Conservation (phyloP, 2,113 vertebrate genomes). For the Tachuris rubrigastra region DNA sequence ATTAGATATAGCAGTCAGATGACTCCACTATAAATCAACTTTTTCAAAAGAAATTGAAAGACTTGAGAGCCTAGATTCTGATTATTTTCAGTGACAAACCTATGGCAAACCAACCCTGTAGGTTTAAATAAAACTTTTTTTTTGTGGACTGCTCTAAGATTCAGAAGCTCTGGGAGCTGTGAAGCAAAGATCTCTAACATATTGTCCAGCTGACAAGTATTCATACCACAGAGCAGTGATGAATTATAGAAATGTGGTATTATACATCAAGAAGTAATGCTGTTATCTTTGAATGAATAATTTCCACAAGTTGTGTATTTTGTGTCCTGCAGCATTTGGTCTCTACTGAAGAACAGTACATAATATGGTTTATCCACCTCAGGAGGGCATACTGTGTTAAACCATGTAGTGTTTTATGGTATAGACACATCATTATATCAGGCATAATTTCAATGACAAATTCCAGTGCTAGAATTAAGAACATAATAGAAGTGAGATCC, state of each 20-base stretch:
- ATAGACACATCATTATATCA: neutral
- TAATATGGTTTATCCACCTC: neutral
- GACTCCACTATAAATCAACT: neutral
- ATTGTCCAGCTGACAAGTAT: neutral
- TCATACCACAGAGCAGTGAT: neutral
- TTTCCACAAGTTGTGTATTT: neutral
- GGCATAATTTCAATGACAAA: neutral
- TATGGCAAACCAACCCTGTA: neutral
- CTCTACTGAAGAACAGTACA: neutral
- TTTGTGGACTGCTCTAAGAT: neutral
- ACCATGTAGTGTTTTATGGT: neutral
- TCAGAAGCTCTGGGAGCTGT: neutral
- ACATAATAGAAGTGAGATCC: neutral
- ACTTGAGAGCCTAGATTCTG: neutral
- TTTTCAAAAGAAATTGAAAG: neutral
- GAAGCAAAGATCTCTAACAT: neutral
- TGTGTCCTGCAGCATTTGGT: neutral
- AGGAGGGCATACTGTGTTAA: neutral
- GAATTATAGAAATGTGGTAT: neutral
- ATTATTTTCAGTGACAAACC: neutral
- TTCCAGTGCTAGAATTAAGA: neutral
- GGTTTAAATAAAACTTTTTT: neutral
- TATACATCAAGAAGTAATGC: neutral
- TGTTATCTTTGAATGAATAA: neutral
- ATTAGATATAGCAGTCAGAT: neutral